Percentiles rank a stretch among this genome's conserved stretches.
Conservation (phyloP, 2,888 invertebrate species). For the Zootermopsis nevadensis region DNA sequence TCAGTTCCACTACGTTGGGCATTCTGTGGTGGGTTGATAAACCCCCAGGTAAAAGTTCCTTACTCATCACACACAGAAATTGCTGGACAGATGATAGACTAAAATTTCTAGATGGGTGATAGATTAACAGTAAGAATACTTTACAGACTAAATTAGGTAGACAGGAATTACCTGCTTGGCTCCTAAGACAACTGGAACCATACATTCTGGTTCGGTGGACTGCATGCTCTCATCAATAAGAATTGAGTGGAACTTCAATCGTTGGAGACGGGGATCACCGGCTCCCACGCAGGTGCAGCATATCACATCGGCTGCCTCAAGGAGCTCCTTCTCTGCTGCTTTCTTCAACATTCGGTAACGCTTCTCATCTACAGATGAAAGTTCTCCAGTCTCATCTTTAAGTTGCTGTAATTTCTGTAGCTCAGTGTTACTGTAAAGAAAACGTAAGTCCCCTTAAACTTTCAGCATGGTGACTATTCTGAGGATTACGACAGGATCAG, state of each 20-base stretch:
- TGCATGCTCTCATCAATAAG: constrained; percentile 98
- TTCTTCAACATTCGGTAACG: constrained; percentile 91
- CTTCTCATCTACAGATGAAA: constrained; percentile 95
- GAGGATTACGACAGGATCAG: too few species aligned
- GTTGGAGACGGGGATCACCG: constrained; percentile 92
- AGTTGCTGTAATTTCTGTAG: constrained; percentile 94
- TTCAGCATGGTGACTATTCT: too few species aligned
- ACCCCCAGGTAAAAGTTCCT: too few species aligned
- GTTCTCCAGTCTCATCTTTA: constrained; percentile 98
- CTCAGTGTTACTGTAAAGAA: constrained; percentile 75
- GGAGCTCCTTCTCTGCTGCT: constrained; percentile 87
- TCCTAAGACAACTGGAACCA: constrained; percentile 98
- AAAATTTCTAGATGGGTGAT: too few species aligned
- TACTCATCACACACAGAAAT: too few species aligned
- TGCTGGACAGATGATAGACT: too few species aligned
- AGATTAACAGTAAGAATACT: too few species aligned
- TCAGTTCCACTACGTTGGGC: background rate
- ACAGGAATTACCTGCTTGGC: constrained; percentile 78
- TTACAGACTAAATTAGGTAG: too few species aligned
- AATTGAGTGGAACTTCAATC: constrained; percentile 95
- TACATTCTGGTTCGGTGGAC: constrained; percentile 97
- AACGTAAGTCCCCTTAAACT: background rate
- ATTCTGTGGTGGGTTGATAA: too few species aligned
- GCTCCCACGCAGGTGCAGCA: constrained; percentile 99
- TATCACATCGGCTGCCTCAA: constrained; percentile 97